Evolutionary conservation across 2,797 vertebrate genomes (phyloP).

Genomic region (Phylloscopus collybita): DNA sequence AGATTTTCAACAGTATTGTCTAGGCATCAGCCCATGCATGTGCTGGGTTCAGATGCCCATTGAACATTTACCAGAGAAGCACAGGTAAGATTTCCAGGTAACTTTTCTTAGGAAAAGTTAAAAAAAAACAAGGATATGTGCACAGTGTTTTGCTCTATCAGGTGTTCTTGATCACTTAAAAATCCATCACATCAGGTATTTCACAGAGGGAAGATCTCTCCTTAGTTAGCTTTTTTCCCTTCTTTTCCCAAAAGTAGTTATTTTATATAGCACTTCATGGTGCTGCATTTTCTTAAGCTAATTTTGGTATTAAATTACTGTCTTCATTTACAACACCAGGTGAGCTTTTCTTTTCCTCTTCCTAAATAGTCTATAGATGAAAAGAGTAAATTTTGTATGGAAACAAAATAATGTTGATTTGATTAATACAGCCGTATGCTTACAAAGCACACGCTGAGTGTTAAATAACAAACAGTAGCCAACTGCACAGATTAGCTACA

Average conservation of each 20-base stretch:
- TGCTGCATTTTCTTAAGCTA: not conserved
- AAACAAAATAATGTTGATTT: conserved; percentile 35
- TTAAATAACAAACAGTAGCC: conserved; percentile 71
- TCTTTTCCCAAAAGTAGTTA: not conserved
- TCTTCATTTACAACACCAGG: not conserved
- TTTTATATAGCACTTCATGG: not conserved
- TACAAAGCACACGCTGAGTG: conserved; percentile 54
- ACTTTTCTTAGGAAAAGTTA: not conserved
- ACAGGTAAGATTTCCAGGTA: not conserved
- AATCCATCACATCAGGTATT: not conserved
- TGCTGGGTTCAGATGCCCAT: not conserved
- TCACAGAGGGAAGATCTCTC: not conserved
- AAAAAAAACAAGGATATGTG: not conserved
- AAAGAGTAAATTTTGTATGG: not conserved
- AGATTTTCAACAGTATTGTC: not conserved
- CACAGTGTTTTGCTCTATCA: not conserved
- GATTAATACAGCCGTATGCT: conserved; percentile 29
- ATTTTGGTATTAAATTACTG: not conserved
- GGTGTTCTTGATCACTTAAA: not conserved
- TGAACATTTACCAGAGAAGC: not conserved
- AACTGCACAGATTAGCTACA: conserved; percentile 60
- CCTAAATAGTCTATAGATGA: not conserved
- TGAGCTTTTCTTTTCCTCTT: not conserved
- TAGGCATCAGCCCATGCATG: accelerated
- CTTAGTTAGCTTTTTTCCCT: accelerated